Evolutionary conservation across 2,888 invertebrate species (phyloP), one percentile per base, ranked within the genome.

Genomic region (Apoda limacodes): DNA sequence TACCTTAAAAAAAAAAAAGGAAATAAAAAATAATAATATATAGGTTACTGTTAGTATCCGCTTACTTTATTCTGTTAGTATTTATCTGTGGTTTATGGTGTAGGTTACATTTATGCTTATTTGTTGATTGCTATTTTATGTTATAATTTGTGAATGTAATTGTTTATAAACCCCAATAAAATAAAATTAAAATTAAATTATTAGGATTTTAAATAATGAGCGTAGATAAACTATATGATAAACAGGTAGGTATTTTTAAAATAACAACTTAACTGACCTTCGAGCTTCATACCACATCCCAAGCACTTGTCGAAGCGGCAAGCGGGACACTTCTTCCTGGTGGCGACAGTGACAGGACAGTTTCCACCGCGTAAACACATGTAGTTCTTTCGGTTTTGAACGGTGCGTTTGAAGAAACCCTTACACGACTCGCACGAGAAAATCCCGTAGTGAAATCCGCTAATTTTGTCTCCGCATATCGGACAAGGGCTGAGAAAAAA

Each of bases 401-500:
- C 97, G 11, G 97, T 98, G 38, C 98, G 84, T 71, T 98, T 98
- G 82, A 98, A 98, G 82, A 98, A 98, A 2, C 97, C 97, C 71
- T 98, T 98, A 74, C 98, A 98, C 11, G 95, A 95, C 64, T 98
- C 98, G 75, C 98, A 98, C 7, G 95, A 96, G 80, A 96, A 97
- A 51, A 97, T 97, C 7, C 98, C 98, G 69, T 98, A 98, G 71
- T 98, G 98, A 76, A 97, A 98, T 14, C 98, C 95, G 48, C 94
- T 94, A 60, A 95, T 95, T 64, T 95, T 93, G 71, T 96, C 96
- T 3, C 94, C 95, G 66, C 96, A 96, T 32, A 96, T 95, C 9
- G 96, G 95, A 58, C 96, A 96, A 0, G 95, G 95, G 47, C 95
- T 94, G 65, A 4, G 63, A n/a, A 34, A 17, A n/a, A n/a, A n/a